Conservation (phyloP, 2,113 vertebrate genomes). For the Puntigrus tetrazona region DNA sequence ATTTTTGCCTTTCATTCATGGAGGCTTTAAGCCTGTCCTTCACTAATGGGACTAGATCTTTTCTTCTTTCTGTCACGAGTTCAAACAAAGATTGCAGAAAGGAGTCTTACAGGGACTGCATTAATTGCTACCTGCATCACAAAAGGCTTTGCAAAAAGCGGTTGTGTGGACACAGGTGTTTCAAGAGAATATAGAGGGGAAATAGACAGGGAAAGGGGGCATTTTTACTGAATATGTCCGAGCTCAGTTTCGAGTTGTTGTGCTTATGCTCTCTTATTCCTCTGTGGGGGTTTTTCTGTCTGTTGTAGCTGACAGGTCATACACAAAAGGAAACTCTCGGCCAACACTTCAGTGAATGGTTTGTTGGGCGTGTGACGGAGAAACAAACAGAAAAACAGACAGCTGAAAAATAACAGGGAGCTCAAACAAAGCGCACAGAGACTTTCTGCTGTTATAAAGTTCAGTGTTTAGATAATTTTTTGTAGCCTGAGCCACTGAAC, state of each 20-base stretch:
- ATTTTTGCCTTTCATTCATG: constrained; percentile 23
- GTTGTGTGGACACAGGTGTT: constrained; percentile 68
- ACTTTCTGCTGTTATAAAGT: not conserved
- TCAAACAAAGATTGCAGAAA: constrained; percentile 57
- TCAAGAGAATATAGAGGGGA: constrained; percentile 45
- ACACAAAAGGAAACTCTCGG: constrained; percentile 46
- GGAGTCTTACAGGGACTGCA: constrained; percentile 44
- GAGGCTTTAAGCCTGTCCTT: constrained; percentile 30
- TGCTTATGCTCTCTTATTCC: not conserved
- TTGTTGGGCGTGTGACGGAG: constrained; percentile 31
- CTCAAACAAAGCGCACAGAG: not conserved
- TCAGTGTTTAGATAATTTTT: constrained; percentile 11
- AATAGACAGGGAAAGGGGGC: constrained; percentile 35
- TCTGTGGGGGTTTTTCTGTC: constrained; percentile 24
- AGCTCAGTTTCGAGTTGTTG: constrained; percentile 36
- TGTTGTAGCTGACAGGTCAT: constrained; percentile 44
- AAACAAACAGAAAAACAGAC: constrained; percentile 15
- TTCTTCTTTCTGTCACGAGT: constrained; percentile 52
- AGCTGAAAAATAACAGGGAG: not conserved
- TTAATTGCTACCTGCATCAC: constrained; percentile 63
- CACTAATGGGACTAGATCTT: constrained; percentile 19
- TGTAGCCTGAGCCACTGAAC: not conserved
- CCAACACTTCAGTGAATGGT: constrained; percentile 44
- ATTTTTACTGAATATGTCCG: constrained; percentile 27
- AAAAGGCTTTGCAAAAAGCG: constrained; percentile 58